phyloP scores from a whole-genome alignment of 2,113 vertebrate species.

The Cyanoliseus patagonus region DNA sequence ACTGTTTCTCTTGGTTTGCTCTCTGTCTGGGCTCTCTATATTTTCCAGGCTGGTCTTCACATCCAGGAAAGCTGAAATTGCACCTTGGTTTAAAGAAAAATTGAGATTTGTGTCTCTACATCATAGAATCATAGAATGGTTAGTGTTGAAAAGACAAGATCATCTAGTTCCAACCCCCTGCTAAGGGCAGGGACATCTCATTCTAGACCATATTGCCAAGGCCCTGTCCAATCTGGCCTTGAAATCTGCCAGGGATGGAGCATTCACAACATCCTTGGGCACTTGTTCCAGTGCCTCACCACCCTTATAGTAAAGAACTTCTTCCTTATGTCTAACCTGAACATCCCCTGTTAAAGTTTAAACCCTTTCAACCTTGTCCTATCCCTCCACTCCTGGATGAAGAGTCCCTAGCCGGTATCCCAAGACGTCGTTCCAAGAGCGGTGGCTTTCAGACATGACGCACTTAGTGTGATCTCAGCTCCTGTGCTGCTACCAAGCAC shows the following conservation, averaged over 20 bases:
- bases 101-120: neutral
- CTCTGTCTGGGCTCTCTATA: neutral
- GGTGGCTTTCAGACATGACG: neutral
- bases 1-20: neutral
- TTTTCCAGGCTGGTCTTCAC: neutral
- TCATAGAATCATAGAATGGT: neutral
- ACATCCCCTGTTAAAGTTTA: neutral
- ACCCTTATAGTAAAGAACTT: neutral
- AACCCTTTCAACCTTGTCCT: neutral
- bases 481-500: neutral
- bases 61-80: neutral
- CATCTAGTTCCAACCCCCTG: neutral
- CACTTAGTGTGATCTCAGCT: neutral
- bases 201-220: neutral
- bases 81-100: neutral
- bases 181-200: neutral
- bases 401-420: neutral
- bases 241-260: neutral
- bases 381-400: neutral
- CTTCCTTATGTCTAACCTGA: neutral
- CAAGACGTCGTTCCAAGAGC: too few relatives aligned
- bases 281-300: neutral
- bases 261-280: neutral
- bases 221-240: neutral
- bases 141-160: neutral